A percentile compares a stretch with the other conserved stretches of the same genome.
Evolutionary conservation across 2,797 vertebrate genomes (phyloP).

Genomic region (Sardinella longiceps): DNA sequence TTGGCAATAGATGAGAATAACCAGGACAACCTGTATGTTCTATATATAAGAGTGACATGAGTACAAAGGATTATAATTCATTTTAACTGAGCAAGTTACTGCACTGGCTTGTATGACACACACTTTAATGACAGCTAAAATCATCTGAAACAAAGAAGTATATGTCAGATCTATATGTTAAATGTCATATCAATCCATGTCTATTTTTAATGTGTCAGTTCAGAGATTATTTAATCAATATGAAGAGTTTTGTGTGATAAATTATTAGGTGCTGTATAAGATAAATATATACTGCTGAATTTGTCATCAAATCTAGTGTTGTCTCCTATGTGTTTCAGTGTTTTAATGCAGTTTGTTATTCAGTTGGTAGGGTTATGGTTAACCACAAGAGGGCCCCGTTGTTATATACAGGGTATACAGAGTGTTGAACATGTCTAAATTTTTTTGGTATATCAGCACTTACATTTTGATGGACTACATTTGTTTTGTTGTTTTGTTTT

Average conservation of each 20-base stretch:
- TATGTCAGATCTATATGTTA: conserved; percentile 20
- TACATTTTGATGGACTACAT: too few relatives aligned
- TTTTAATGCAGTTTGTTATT: neutral
- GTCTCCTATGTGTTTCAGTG: neutral
- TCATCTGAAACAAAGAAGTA: neutral
- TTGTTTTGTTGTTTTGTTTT: too few relatives aligned
- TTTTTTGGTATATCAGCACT: too few relatives aligned
- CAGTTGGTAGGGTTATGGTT: neutral
- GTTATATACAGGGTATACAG: too few relatives aligned
- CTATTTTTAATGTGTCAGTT: conserved; percentile 35
- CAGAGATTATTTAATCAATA: conserved; percentile 43
- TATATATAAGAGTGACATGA: neutral
- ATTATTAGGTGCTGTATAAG: conserved; percentile 58
- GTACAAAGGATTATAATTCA: neutral
- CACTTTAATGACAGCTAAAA: conserved; percentile 28
- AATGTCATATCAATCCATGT: conserved; percentile 23
- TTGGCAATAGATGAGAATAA: neutral
- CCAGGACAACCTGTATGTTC: neutral
- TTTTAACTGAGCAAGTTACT: conserved; percentile 27
- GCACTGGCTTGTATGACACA: conserved; percentile 27
- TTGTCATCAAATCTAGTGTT: neutral
- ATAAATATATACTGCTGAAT: conserved; percentile 32
- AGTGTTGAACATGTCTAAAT: too few relatives aligned
- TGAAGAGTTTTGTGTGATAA: conserved; percentile 49
- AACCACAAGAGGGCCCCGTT: conserved; percentile 45